Base-by-base conservation (phyloP, 2,797 vertebrate genomes). In the Picus viridis region DNA sequence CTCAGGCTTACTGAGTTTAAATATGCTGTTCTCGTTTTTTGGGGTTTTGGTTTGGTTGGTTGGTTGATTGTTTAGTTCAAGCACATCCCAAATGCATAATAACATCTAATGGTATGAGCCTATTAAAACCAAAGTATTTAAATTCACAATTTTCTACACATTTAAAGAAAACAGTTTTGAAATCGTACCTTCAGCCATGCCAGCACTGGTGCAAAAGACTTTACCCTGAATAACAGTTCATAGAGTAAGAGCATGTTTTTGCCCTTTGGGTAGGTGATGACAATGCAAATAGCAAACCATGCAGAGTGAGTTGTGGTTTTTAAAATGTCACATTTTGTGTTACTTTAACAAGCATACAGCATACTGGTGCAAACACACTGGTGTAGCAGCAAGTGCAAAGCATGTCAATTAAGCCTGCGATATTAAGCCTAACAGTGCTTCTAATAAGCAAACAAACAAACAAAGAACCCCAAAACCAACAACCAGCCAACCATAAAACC, bases 81-180 rank as follows among this genome's bases (percentile, higher is more conserved):
- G 27, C 27, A 29, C 5, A 0, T 91, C 91, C n/a, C 29, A 81
- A 93, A 49, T 68, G 51, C 0, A 0, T 77, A 88, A 70, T 92
- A 89, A 93, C 78, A 91, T 82, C 22, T 11, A 74, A 73, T 54
- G 17, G 54, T 82, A 77, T 57, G 39, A 94, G 76, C 64, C 58
- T 59, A 43, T 87, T 90, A 94, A 94, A 92, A 64, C 64, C 34
- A 34, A 91, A 89, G 61, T 65, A 71, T 29, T 78, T 24, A 49
- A 49, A 49, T n/a, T 83, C 41, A 59, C 17, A 59, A 30, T 89
- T 91, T 89, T 84, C 58, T 76, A 51, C 34, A n/a, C 26, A 43
- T 90, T 62, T 91, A 74, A 84, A 82, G 77, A 23, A 68, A 92
- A 72, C n/a, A 24, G 10, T 5, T 88, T 88, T 92, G 51, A 90